These are phyloP conservation scores for Dicyrtomina minuta DNA, from an alignment of 2,888 invertebrate species.

Conservation along the genomic window DNA sequence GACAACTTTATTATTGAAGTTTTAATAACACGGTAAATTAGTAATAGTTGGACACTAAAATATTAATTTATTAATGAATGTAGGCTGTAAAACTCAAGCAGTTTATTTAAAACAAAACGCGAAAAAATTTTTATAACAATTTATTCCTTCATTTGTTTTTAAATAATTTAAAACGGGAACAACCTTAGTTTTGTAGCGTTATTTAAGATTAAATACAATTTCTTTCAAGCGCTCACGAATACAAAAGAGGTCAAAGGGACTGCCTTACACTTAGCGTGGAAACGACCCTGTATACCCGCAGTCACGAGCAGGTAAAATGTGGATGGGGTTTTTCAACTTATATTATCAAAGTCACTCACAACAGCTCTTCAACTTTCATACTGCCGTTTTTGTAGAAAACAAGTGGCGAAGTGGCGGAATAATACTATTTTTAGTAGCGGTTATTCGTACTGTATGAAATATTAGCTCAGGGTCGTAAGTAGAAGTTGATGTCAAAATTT, in stretches of 20 bases:
- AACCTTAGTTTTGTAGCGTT: constrained; percentile 83
- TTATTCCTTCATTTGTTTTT: too few relatives aligned
- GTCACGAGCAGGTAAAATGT: constrained; percentile 84
- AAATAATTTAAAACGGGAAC: constrained; percentile 80
- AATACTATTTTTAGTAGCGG: constrained; percentile 57
- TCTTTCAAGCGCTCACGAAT: constrained; percentile 69
- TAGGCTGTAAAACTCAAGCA: too few relatives aligned
- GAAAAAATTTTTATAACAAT: too few relatives aligned
- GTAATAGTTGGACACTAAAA: too few relatives aligned
- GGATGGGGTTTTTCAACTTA: constrained; percentile 71
- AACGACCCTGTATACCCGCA: constrained; percentile 75
- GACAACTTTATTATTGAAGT: too few relatives aligned
- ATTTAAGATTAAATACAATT: constrained; percentile 85
- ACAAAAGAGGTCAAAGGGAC: constrained; percentile 45
- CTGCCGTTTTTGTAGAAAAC: constrained; percentile 84
- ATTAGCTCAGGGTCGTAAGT: neutral
- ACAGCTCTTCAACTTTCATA: constrained; percentile 69
- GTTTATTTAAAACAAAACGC: too few relatives aligned
- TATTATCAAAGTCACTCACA: constrained; percentile 75
- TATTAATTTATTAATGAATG: too few relatives aligned
- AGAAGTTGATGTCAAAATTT: neutral
- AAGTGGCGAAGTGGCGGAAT: constrained; percentile 66
- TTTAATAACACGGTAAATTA: too few relatives aligned
- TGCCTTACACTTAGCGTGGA: constrained; percentile 63
- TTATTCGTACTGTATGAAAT: constrained; percentile 35